Base-by-base conservation (phyloP, 2,797 vertebrate species). In the Enteromius viviparus region DNA sequence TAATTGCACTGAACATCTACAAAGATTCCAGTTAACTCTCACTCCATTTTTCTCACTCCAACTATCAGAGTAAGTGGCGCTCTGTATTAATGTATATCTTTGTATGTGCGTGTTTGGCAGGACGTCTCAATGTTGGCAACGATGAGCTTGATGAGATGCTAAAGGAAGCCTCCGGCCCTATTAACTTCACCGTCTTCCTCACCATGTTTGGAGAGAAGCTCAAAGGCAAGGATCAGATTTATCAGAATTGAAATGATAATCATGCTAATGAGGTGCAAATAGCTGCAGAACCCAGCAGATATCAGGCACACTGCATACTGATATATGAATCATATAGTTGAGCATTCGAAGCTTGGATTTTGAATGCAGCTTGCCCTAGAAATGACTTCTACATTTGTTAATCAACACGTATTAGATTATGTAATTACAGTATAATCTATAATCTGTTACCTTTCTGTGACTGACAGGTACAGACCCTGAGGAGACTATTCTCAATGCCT, bases 181-280 rank as follows among this genome's bases (percentile, higher is more conserved):
- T 97, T 89, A 97, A 97, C 92, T 97, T 97, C 89, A 97, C 97
- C 0, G 92, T 97, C 89, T 97, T 97, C 89, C 95, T 97, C 58
- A 96, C 95, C 8, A 97, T 97, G 96, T 97, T 97, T 85, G 96
- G 97, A 74, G 96, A 97, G 92, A 97, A 97, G 86, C 94, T 97
- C 82, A 97, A 97, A 95, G 97, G 96, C 96, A 70, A n/a, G 72
- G n/a, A 79, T 37, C 40, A 51, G 26, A 83, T 69, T 70, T 7
- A 70, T 83, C 82, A 71, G 40, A 58, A 71, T 49, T 78, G 37
- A 70, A 62, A 83, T 71, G 37, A 47, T 78, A 78, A 83, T 83
- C 42, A 51, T 64, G 53, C 21, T 83, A 83, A 83, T 71, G 65
- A 71, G 66, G 53, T 76, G 72, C 37, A 82, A 76, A 66, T 40